These are phyloP conservation scores for Diorhabda elongata DNA, from an alignment of 1,140 invertebrate genomes.

Conservation along the genomic window DNA sequence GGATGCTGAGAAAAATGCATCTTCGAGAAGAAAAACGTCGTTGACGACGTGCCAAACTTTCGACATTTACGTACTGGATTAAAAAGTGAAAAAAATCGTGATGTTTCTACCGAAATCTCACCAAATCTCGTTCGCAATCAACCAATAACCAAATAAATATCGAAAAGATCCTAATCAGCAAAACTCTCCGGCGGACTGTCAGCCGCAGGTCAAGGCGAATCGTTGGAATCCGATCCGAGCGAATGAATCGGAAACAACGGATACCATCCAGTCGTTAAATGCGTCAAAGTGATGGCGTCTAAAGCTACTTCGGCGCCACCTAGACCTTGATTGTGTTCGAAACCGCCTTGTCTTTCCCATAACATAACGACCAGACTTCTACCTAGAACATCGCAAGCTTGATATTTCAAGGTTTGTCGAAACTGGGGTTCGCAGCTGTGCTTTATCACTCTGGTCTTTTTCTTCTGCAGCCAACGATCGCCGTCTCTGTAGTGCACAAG, in stretches of 20 bases:
- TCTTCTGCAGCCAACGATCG: constrained; percentile 81
- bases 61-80: too few relatives aligned
- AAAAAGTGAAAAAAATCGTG: too few relatives aligned
- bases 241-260: constrained; percentile 79
- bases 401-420: constrained; percentile 83
- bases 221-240: constrained; percentile 63
- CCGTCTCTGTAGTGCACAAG: constrained; percentile 60
- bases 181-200: constrained; percentile 20
- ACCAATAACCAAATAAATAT: too few relatives aligned
- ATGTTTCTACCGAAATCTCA: too few relatives aligned
- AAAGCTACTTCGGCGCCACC: constrained; percentile 76
- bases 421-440: constrained; percentile 78
- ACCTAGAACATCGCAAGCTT: constrained; percentile 78
- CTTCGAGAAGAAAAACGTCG: too few relatives aligned
- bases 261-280: constrained; percentile 82
- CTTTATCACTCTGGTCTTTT: constrained; percentile 75
- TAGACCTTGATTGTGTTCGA: constrained; percentile 82
- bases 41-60: too few relatives aligned
- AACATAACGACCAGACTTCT: constrained; percentile 78
- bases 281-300: constrained; percentile 71
- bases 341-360: constrained; percentile 81
- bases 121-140: too few relatives aligned
- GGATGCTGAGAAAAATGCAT: too few relatives aligned
- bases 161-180: background rate
- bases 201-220: constrained; percentile 59